phyloP scores from a whole-genome alignment of 35 echinoderm and acorn worm genomes.

The Apostichopus californicus region DNA sequence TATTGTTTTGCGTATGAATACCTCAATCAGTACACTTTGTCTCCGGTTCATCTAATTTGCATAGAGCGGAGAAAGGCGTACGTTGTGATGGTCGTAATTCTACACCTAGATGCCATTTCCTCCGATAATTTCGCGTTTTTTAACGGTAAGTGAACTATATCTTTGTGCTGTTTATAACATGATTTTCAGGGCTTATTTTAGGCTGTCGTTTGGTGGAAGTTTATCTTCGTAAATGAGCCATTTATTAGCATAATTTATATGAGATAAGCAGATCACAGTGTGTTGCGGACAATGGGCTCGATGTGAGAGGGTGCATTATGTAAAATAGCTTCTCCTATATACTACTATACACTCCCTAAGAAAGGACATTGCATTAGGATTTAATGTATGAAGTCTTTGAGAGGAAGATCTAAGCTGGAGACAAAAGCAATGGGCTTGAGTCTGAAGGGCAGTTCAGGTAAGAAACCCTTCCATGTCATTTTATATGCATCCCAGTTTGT shows the following conservation, averaged over 20 bases:
- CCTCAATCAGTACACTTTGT: not conserved
- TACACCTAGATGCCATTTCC: conserved; percentile 50
- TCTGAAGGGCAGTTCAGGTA: conserved; percentile 50
- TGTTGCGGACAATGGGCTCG: conserved; percentile 50
- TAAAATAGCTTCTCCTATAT: conserved; percentile 56
- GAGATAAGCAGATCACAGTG: conserved; percentile 58
- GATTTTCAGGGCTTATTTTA: conserved; percentile 37
- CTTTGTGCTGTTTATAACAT: not conserved
- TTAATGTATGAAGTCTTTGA: conserved; percentile 51
- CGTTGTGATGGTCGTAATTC: conserved; percentile 44
- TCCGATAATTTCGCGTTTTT: conserved; percentile 41
- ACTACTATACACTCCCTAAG: conserved; percentile 45
- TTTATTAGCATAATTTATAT: conserved; percentile 70
- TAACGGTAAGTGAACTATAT: conserved; percentile 12
- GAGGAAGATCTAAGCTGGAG: conserved; percentile 32
- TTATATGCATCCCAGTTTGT: conserved; percentile 18
- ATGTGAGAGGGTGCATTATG: conserved; percentile 54
- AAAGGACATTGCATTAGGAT: conserved; percentile 54
- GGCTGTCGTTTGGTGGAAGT: conserved; percentile 4
- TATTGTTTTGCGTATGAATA: conserved; percentile 41
- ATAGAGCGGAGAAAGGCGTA: conserved; percentile 58
- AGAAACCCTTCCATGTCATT: conserved; percentile 35
- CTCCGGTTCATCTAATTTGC: conserved; percentile 54
- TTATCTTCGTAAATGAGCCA: conserved; percentile 47
- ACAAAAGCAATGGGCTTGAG: conserved; percentile 59